These are phyloP conservation scores for Cyrtodaria siliqua DNA, from an alignment of 2,888 invertebrate species.

Conservation along the genomic window DNA sequence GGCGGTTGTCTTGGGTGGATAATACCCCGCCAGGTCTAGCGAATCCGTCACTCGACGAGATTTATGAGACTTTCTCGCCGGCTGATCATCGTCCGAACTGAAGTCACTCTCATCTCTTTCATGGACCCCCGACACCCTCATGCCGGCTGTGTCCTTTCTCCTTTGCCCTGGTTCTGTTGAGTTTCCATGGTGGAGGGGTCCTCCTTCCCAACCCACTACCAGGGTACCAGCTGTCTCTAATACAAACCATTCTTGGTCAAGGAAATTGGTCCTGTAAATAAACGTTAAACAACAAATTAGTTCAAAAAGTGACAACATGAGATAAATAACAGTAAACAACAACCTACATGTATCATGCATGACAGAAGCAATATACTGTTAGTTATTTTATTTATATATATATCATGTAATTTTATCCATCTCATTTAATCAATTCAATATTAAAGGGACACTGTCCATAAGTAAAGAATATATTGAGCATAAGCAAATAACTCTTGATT, in stretches of 20 bases:
- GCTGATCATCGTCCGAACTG: conserved; percentile 57
- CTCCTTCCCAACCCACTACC: conserved; percentile 83
- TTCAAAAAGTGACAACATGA: too few species aligned
- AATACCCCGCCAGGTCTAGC: conserved; percentile 69
- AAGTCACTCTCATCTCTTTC: conserved; percentile 49
- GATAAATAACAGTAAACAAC: too few species aligned
- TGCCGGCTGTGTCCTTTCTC: conserved; percentile 31
- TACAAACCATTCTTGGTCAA: conserved; percentile 85
- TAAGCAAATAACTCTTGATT: too few species aligned
- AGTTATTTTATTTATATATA: too few species aligned
- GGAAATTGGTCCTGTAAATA: conserved; percentile 80
- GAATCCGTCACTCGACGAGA: conserved; percentile 45
- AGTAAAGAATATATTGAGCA: too few species aligned
- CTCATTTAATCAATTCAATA: too few species aligned
- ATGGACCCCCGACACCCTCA: conserved; percentile 14
- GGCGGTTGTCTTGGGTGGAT: conserved; percentile 68
- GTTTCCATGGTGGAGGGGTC: conserved; percentile 69
- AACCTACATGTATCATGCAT: too few species aligned
- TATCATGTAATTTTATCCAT: too few species aligned
- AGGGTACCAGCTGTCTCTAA: conserved; percentile 84
- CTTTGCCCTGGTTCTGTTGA: conserved; percentile 34
- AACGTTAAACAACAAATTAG: background rate
- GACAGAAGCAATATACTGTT: too few species aligned
- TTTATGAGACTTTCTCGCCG: conserved; percentile 2
- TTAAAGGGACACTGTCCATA: too few species aligned